Conservation (phyloP, 2,113 vertebrate genomes). For the Nicator chloris region DNA sequence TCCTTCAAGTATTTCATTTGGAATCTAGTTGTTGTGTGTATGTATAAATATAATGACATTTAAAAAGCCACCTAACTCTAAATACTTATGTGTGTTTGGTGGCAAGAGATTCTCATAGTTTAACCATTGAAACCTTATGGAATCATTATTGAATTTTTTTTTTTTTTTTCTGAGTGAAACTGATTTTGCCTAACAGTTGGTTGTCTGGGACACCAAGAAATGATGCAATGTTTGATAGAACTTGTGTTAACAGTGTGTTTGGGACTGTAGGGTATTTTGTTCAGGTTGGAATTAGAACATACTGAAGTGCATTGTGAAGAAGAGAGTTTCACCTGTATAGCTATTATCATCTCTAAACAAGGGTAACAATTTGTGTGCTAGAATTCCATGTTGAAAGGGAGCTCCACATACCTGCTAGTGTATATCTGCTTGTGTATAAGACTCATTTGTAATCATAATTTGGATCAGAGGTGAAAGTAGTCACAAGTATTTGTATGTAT, state of each 20-base stretch:
- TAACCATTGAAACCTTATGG: slow-evolving; percentile 73
- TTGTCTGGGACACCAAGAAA: not conserved
- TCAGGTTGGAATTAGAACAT: not conserved
- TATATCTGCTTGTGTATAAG: accelerated
- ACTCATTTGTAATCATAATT: not conserved
- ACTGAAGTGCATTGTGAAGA: not conserved
- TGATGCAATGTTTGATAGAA: not conserved
- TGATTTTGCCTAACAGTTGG: not conserved
- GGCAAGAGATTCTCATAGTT: slow-evolving; percentile 84
- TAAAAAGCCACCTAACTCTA: not conserved
- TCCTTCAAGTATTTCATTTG: not conserved
- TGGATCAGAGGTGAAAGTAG: not conserved
- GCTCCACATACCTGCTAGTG: too few species aligned
- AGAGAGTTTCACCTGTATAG: not conserved
- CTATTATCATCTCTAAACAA: not conserved
- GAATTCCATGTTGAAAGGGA: not conserved
- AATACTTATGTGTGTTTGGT: not conserved
- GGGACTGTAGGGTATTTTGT: not conserved
- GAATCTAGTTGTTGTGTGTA: not conserved
- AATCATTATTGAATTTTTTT: not conserved
- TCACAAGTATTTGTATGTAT: not conserved
- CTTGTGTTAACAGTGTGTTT: not conserved
- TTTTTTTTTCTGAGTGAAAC: not conserved
- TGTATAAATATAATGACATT: not conserved
- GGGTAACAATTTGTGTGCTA: not conserved